Conservation (phyloP, 2,888 invertebrate genomes). For the Eupithecia subumbrata region DNA sequence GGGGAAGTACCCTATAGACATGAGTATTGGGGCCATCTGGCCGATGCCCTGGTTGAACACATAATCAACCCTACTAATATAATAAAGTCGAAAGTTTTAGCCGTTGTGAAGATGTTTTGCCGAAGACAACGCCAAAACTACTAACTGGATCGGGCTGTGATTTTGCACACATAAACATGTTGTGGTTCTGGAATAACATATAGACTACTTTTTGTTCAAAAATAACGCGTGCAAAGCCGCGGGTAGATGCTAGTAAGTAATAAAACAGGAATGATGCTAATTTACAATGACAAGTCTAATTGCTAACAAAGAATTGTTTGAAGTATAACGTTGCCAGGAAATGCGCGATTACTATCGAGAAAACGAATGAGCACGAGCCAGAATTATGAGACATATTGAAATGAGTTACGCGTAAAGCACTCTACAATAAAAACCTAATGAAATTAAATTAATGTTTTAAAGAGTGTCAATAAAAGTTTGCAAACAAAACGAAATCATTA, state of each 20-base stretch:
- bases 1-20: neutral
- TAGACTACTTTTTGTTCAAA: too few species aligned
- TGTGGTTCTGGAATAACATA: too few species aligned
- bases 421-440: neutral
- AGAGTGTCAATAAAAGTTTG: neutral
- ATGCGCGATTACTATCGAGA: neutral
- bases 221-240: too few species aligned
- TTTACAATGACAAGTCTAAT: slow-evolving; percentile 10
- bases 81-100: too few species aligned
- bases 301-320: slow-evolving; percentile 18
- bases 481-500: neutral
- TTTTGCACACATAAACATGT: too few species aligned
- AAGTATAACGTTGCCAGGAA: slow-evolving; percentile 25
- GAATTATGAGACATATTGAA: neutral
- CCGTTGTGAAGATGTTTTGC: too few species aligned
- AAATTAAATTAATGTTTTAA: neutral
- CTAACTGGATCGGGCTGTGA: too few species aligned
- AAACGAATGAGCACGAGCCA: neutral
- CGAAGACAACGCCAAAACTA: too few species aligned
- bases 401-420: neutral
- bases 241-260: too few species aligned
- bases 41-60: neutral
- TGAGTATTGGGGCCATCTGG: neutral
- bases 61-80: too few species aligned
- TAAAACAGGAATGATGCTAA: slow-evolving; percentile 8